Evolutionary conservation across 2,113 vertebrate genomes (phyloP).

Genomic region (Cyprinodon brontotheroides): DNA sequence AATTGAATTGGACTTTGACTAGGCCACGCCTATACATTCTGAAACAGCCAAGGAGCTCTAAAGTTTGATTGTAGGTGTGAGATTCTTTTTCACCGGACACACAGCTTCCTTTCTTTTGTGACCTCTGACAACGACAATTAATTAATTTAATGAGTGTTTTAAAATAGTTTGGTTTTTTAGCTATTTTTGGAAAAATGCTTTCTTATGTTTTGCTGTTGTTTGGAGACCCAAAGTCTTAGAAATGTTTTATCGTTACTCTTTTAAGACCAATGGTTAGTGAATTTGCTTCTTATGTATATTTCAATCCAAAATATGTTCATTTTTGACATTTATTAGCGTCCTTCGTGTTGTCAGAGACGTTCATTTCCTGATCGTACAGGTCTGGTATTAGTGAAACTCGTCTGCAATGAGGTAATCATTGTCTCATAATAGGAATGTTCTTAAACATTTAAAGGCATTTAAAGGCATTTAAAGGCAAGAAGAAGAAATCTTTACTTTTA

Average conservation of each 20-base stretch:
- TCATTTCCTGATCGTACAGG: neutral
- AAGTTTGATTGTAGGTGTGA: neutral
- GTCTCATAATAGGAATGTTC: neutral
- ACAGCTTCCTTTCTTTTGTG: too few species aligned
- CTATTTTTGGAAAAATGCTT: too few species aligned
- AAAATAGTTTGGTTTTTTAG: too few species aligned
- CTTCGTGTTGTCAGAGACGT: neutral
- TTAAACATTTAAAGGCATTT: neutral
- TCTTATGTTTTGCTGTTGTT: too few species aligned
- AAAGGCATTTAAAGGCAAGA: neutral
- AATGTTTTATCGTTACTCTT: too few species aligned
- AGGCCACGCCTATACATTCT: neutral
- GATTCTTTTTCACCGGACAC: too few species aligned
- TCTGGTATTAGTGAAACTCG: neutral
- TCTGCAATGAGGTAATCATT: neutral
- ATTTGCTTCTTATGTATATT: too few species aligned
- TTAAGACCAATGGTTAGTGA: too few species aligned
- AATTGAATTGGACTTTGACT: neutral
- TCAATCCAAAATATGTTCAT: neutral
- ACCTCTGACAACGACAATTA: too few species aligned
- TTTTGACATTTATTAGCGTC: too few species aligned
- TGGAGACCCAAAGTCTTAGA: too few species aligned
- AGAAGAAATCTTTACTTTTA: neutral
- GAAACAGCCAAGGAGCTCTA: neutral
- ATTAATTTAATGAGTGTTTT: too few species aligned